phyloP scores from a whole-genome alignment of 2,113 vertebrate species.

The Corythornis madagascariensis region DNA sequence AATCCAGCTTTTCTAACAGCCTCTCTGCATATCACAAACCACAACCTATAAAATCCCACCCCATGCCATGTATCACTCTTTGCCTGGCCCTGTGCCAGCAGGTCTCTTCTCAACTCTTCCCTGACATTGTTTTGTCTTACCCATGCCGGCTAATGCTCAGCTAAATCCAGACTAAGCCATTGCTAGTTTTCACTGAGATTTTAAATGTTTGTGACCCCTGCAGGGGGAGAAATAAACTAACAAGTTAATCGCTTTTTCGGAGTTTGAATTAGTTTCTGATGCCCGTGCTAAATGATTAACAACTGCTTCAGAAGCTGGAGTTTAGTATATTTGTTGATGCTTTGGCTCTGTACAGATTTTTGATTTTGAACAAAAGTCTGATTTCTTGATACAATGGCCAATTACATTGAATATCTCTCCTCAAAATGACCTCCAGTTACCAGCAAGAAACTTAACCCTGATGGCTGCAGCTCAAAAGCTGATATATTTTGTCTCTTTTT shows the following conservation, averaged over 20 bases:
- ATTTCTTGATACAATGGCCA: background rate
- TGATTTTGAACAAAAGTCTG: background rate
- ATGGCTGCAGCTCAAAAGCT: background rate
- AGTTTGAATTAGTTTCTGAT: background rate
- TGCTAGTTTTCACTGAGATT: background rate
- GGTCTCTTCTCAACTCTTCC: background rate
- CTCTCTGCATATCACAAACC: background rate
- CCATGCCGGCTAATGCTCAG: background rate
- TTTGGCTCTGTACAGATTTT: background rate
- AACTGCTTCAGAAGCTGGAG: background rate
- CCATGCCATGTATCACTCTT: rapidly evolving
- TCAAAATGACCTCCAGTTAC: background rate
- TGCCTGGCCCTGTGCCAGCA: background rate
- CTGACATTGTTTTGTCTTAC: background rate
- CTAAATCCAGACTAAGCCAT: background rate
- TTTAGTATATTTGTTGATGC: background rate
- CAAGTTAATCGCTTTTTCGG: background rate
- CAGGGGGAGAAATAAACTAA: background rate
- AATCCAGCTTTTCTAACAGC: background rate
- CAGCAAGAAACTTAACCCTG: background rate
- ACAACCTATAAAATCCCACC: background rate
- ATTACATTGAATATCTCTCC: background rate
- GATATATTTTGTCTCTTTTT: background rate
- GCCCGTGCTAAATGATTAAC: background rate
- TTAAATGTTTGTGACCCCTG: background rate